These are phyloP conservation scores for Halyomorpha halys DNA, from an alignment of 1,140 invertebrate genomes.

Conservation along the genomic window DNA sequence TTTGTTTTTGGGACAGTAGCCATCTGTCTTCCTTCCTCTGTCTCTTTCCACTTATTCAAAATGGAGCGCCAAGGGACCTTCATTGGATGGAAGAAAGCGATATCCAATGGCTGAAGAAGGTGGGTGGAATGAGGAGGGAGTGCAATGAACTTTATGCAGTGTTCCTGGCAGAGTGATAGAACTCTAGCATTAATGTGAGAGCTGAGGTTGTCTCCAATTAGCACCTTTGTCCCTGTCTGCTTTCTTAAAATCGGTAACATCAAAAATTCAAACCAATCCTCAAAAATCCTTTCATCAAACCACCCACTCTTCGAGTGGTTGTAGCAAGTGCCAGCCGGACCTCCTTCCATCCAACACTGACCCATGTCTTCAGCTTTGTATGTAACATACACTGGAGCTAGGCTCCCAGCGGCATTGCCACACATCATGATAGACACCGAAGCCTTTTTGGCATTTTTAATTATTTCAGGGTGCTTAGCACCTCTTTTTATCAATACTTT, in stretches of 20 bases:
- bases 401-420: neutral
- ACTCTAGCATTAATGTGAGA: constrained; percentile 35
- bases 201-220: constrained; percentile 37
- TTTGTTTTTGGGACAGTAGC: neutral
- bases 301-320: neutral
- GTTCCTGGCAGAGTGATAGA: constrained; percentile 33
- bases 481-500: neutral
- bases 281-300: constrained; percentile 16
- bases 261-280: constrained; percentile 26
- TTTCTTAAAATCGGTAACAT: constrained; percentile 18
- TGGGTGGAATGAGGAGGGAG: constrained; percentile 33
- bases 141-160: constrained; percentile 36
- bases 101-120: constrained; percentile 38
- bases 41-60: constrained; percentile 33
- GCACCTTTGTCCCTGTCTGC: constrained; percentile 26
- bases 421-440: neutral
- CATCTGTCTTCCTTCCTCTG: neutral
- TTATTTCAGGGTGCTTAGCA: neutral
- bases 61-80: constrained; percentile 36
- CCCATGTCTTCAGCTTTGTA: neutral
- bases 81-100: constrained; percentile 37
- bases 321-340: neutral
- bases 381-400: neutral
- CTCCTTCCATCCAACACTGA: neutral
- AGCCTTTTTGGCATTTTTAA: neutral